Percentiles rank a stretch among this genome's conserved stretches.
Evolutionary conservation across 2,888 invertebrate genomes (phyloP).

Genomic region (Amiota communis): DNA sequence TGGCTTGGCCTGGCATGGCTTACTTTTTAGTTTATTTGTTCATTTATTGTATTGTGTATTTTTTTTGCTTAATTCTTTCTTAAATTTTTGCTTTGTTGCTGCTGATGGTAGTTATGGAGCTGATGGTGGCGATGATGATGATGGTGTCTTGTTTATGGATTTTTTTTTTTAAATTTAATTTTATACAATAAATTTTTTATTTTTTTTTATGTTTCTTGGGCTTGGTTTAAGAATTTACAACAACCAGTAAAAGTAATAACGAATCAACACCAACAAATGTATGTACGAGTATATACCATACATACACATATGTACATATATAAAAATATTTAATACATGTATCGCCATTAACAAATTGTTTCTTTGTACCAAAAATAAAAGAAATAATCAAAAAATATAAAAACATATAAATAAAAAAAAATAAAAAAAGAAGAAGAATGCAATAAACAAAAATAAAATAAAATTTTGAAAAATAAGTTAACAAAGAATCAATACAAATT

Average conservation of each 20-base stretch:
- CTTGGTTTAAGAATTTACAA: constrained; percentile 38
- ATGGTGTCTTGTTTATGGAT: background rate
- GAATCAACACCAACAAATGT: background rate
- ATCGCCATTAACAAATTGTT: constrained; percentile 10
- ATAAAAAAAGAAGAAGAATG: background rate
- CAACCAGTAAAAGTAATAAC: constrained; percentile 30
- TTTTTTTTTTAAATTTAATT: constrained; percentile 13
- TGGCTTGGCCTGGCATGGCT: background rate
- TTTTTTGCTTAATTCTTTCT: constrained; percentile 8
- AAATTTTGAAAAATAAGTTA: background rate
- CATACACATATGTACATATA: background rate
- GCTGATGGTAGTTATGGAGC: too few relatives aligned
- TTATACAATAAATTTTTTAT: background rate
- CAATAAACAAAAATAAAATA: background rate
- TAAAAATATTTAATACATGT: constrained; percentile 22
- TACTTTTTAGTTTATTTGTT: background rate
- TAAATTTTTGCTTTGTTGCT: background rate
- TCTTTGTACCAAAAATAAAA: constrained; percentile 15
- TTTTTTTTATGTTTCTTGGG: constrained; percentile 31
- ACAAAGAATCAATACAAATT: background rate
- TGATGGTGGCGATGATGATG: too few relatives aligned
- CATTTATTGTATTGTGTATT: background rate
- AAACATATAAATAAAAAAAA: too few relatives aligned
- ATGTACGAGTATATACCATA: too few relatives aligned
- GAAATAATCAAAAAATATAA: background rate